Evolutionary conservation across 2,113 vertebrate species (phyloP).

Genomic region (Dissostichus mawsoni): DNA sequence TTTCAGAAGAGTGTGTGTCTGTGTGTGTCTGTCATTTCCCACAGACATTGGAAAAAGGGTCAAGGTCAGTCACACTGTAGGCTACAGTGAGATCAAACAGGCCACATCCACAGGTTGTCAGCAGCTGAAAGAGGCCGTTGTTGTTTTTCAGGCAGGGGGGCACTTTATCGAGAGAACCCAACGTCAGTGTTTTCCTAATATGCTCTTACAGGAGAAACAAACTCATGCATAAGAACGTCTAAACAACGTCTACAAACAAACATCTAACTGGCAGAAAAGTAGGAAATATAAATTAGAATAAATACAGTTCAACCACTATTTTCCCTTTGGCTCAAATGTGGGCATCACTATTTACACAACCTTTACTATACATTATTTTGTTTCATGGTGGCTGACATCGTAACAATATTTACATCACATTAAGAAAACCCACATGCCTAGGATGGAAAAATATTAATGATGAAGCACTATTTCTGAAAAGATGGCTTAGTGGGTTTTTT

Average conservation of each 20-base stretch:
- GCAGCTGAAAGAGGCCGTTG: conserved; percentile 16
- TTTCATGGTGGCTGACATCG: background rate
- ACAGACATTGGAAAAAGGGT: conserved; percentile 17
- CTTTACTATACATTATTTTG: background rate
- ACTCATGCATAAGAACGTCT: background rate
- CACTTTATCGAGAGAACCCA: background rate
- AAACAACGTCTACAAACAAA: background rate
- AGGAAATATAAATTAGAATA: background rate
- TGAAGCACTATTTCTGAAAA: conserved; percentile 24
- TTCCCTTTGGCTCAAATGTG: background rate
- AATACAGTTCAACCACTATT: background rate
- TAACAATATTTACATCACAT: background rate
- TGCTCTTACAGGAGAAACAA: background rate
- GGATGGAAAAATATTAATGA: background rate
- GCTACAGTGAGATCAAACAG: conserved; percentile 20
- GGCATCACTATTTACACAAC: background rate
- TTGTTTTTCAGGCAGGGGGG: conserved; percentile 1
- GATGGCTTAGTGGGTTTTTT: conserved; percentile 20
- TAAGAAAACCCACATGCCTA: background rate
- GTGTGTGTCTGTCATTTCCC: conserved; percentile 2
- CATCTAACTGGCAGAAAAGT: background rate
- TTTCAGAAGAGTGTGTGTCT: background rate
- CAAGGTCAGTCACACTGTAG: conserved; percentile 38
- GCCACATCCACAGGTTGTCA: conserved; percentile 36
- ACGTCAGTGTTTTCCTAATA: background rate